phyloP scores from a whole-genome alignment of 2,888 invertebrate species.

The Agrochola macilenta region DNA sequence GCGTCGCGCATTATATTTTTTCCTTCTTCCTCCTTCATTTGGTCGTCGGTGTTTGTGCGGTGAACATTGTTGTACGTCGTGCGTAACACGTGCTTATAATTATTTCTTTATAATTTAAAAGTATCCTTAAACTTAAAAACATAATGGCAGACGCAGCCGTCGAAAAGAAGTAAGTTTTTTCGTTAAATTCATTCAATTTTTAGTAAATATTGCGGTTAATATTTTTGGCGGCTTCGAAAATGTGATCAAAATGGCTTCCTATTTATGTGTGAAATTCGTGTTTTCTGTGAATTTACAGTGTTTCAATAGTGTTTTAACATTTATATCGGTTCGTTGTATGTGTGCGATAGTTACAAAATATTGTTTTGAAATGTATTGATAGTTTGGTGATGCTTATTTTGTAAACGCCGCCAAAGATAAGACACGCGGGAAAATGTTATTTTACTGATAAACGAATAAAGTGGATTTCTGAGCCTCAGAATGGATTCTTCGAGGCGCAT shows the following conservation, averaged over 20 bases:
- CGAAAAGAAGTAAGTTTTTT: conserved; percentile 92
- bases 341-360: conserved; percentile 28
- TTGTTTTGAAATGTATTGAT: conserved; percentile 69
- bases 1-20: conserved; percentile 83
- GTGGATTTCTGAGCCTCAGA: conserved; percentile 22
- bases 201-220: conserved; percentile 66
- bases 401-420: conserved; percentile 76
- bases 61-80: conserved; percentile 85
- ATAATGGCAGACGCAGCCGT: conserved; percentile 93
- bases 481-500: conserved; percentile 19
- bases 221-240: conserved; percentile 88
- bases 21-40: conserved; percentile 88
- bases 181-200: conserved; percentile 66
- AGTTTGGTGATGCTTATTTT: conserved; percentile 75
- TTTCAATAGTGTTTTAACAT: conserved; percentile 45
- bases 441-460: conserved; percentile 57
- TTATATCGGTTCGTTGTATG: conserved; percentile 7
- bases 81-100: conserved; percentile 85
- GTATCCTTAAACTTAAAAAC: conserved; percentile 72
- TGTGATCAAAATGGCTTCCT: conserved; percentile 91
- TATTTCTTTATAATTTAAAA: conserved; percentile 73
- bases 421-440: conserved; percentile 85
- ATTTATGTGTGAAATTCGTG: conserved; percentile 76
- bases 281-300: conserved; percentile 69
- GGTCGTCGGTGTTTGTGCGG: conserved; percentile 88